These are phyloP conservation scores for Sipha maydis DNA, from an alignment of 2,888 invertebrate genomes.

Conservation along the genomic window DNA sequence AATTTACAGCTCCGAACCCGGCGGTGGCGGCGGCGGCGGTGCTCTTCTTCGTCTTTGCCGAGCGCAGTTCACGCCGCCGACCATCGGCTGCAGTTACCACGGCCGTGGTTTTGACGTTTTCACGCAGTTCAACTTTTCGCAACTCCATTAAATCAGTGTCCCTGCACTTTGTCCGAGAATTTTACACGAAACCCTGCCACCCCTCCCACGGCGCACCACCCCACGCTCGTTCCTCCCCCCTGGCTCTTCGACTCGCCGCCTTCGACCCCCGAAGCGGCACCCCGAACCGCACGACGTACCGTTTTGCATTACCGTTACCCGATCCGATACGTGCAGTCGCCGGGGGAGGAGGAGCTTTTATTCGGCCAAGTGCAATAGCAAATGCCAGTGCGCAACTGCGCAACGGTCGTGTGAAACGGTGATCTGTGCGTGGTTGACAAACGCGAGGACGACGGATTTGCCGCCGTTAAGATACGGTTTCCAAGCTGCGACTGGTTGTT, in stretches of 20 bases:
- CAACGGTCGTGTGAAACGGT: background rate
- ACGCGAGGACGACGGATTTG: no score
- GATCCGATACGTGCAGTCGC: background rate
- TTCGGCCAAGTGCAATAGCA: background rate
- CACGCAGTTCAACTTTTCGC: slow-evolving; percentile 50
- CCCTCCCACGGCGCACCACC: no score
- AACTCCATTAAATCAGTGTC: slow-evolving; percentile 61
- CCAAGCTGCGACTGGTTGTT: no score
- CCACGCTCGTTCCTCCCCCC: background rate
- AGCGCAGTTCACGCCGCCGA: slow-evolving; percentile 13
- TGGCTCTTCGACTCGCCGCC: no score
- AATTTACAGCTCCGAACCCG: slow-evolving; percentile 57
- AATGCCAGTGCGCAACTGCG: background rate
- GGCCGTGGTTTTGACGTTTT: slow-evolving; percentile 58
- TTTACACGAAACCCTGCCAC: slow-evolving; percentile 3
- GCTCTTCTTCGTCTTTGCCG: background rate
- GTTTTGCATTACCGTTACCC: background rate
- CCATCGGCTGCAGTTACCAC: slow-evolving; percentile 10
- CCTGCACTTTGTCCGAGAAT: slow-evolving; percentile 48
- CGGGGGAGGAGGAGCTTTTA: background rate
- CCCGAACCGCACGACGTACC: background rate
- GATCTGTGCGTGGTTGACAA: no score
- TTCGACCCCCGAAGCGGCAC: background rate
- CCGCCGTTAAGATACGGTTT: no score
- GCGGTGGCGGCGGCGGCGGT: slow-evolving; percentile 42